phyloP scores from a whole-genome alignment of 53 echinoderm and acorn worm species.

The Apostichopus leukothele region DNA sequence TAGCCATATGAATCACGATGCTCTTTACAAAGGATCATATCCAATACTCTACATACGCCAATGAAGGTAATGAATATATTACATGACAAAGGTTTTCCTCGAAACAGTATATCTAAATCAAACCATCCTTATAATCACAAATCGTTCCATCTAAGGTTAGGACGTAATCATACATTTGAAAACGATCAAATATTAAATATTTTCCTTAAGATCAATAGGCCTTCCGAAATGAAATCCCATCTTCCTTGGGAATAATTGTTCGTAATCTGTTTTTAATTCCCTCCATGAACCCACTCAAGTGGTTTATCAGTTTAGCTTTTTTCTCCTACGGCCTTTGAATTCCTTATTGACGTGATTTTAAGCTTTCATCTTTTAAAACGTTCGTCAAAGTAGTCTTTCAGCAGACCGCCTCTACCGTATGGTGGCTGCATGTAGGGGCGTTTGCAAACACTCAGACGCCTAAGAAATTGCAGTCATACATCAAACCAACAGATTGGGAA shows the following conservation, averaged over 20 bases:
- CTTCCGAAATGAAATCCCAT: constrained; percentile 2
- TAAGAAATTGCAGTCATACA: constrained; percentile 1
- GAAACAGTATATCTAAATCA: no score
- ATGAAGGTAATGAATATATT: no score
- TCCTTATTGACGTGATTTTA: neutral
- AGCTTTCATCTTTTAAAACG: neutral
- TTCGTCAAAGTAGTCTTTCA: constrained; percentile 13
- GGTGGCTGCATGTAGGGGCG: constrained; percentile 28
- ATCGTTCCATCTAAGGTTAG: no score
- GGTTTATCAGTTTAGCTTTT: neutral
- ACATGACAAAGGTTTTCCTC: no score
- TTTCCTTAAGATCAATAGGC: constrained; percentile 5
- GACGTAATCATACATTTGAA: neutral
- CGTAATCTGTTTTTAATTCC: constrained; percentile 42
- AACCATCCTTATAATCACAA: no score
- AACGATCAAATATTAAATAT: constrained; percentile 17
- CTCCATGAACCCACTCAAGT: constrained; percentile 10
- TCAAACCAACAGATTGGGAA: constrained; percentile 40
- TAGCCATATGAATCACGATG: no score
- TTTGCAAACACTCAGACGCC: constrained; percentile 6
- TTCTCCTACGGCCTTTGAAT: constrained; percentile 6
- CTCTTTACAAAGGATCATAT: no score
- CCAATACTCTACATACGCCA: no score
- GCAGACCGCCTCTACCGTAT: constrained; percentile 40
- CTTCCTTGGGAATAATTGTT: constrained; percentile 38